Evolutionary conservation across 37 sponge, comb jelly and placozoan genomes (phyloP).

Genomic region (Hexactinellida sp.): DNA sequence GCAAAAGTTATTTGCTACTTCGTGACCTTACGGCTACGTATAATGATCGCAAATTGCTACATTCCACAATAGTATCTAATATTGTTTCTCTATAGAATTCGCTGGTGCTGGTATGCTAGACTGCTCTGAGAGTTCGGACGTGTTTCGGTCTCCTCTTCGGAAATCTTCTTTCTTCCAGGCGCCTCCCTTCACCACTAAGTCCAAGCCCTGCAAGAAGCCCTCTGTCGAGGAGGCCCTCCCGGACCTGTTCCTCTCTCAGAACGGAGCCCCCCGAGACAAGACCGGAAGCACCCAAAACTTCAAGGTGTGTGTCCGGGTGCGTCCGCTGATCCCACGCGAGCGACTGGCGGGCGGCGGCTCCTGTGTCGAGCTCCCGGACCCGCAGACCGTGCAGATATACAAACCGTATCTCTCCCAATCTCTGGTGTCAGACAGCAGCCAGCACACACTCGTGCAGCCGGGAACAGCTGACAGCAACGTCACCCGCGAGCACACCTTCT

Average conservation of each 20-base stretch:
- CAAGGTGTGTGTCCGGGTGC: slow-evolving; percentile 65
- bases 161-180: background rate
- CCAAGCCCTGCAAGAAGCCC: background rate
- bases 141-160: background rate
- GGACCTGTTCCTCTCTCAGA: slow-evolving; percentile 6
- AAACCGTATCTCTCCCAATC: background rate
- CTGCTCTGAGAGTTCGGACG: background rate
- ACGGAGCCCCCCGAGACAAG: background rate
- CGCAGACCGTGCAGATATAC: background rate
- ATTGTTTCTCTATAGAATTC: no score
- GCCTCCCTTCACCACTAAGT: background rate
- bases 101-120: background rate
- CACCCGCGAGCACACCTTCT: background rate
- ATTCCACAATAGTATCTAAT: no score
- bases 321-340: slow-evolving; percentile 51
- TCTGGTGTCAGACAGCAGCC: background rate
- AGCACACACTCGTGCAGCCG: background rate
- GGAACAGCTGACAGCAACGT: background rate
- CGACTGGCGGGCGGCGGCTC: background rate
- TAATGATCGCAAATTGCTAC: no score
- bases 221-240: background rate
- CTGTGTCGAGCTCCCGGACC: background rate
- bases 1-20: no score
- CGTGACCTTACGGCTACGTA: no score
- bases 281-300: slow-evolving; percentile 34